Evolutionary conservation across 1,140 invertebrate genomes (phyloP), one percentile per base, ranked within the genome.

Genomic region (Drosophila melanica): DNA sequence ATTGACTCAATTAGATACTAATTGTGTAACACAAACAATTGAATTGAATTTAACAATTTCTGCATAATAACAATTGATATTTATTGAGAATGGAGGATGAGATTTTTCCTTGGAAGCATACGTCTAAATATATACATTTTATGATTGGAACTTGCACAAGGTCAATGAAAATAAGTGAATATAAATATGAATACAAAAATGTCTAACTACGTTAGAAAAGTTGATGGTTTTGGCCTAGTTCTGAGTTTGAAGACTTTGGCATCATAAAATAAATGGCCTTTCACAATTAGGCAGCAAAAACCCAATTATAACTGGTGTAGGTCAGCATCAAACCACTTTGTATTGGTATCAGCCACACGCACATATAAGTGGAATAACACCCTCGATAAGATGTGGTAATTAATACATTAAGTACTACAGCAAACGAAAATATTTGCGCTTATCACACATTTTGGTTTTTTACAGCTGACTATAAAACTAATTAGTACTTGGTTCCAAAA

Each of bases 281-380:
- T 50, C 64, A 51, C 11, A 59, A 14, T 35, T 53, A 54, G 41
- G 39, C 65, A 81, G 20, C 8, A 62, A 64, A 63, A 71, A 41
- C 58, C 48, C 30, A 60, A 65, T 16, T 69, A 12, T 41, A 60
- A 58, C 68, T 85, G 64, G 73, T 47, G 73, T 85, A 84, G 81
- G 81, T 84, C 81, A 84, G 81, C 81, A 45, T 77, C 81, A 58
- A 85, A 79, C 23, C 72, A 70, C 44, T 70, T 64, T 74, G 33
- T 35, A 57, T 64, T 64, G 58, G 33, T 59, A 75, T 59, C 51
- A 55, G 39, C 10, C 48, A 14, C n/a, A 8, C 5, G 16, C 23
- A 42, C 27, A 16, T n/a, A 44, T 16, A 6, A 42, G 23, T 42
- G 39, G 20, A 44, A 11, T 33, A 30, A 33, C 45, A 58, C 6